Conservation (phyloP, 1,140 invertebrate species). For the Drosophila ananassae region DNA sequence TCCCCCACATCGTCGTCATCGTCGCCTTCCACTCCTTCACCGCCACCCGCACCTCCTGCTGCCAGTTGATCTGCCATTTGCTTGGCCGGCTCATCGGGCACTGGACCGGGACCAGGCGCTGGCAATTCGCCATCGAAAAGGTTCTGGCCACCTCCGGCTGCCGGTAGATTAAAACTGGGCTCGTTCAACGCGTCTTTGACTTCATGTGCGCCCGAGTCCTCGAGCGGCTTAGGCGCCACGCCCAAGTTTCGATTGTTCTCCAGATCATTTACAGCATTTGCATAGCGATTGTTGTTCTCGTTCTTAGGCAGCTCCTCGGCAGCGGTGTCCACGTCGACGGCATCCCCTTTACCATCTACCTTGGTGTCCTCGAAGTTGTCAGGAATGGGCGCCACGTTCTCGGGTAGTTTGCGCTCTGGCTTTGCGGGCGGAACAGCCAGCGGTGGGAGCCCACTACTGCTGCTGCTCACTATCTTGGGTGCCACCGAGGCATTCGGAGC, state of each 20-base stretch:
- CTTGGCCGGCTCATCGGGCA: slow-evolving; percentile 48
- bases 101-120: slow-evolving; percentile 32
- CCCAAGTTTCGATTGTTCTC: slow-evolving; percentile 64
- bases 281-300: slow-evolving; percentile 80
- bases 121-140: slow-evolving; percentile 67
- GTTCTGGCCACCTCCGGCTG: slow-evolving; percentile 67
- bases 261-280: slow-evolving; percentile 68
- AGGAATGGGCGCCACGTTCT: slow-evolving; percentile 80
- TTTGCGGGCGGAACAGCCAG: slow-evolving; percentile 69
- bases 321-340: slow-evolving; percentile 56
- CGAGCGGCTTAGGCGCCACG: slow-evolving; percentile 26
- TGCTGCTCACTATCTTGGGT: slow-evolving; percentile 37
- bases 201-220: slow-evolving; percentile 80
- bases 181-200: slow-evolving; percentile 80
- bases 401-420: slow-evolving; percentile 73
- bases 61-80: slow-evolving; percentile 33
- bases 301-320: slow-evolving; percentile 72
- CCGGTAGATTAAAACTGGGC: slow-evolving; percentile 74
- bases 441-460: slow-evolving; percentile 65
- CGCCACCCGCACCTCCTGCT: slow-evolving; percentile 41
- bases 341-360: slow-evolving; percentile 49
- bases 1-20: slow-evolving; percentile 74
- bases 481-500: slow-evolving; percentile 53
- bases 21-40: slow-evolving; percentile 55
- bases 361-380: slow-evolving; percentile 72